These are phyloP conservation scores for Heliothis subflexa DNA, from an alignment of 1,140 invertebrate genomes.

Conservation along the genomic window DNA sequence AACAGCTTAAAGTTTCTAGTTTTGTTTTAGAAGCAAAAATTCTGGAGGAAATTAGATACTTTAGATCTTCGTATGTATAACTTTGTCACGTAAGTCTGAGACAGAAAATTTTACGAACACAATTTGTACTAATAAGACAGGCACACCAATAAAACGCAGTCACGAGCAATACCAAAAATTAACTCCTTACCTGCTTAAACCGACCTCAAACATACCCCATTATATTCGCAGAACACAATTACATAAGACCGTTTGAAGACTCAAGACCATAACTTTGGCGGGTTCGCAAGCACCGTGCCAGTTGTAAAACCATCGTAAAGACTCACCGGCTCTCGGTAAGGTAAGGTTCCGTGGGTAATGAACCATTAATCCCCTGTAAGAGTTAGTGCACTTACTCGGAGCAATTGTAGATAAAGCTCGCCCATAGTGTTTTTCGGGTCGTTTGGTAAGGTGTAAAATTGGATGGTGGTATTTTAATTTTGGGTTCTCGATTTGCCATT, in stretches of 20 bases:
- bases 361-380: conserved; percentile 42
- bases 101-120: too few relatives aligned
- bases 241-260: conserved; percentile 28
- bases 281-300: conserved; percentile 4
- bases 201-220: conserved; percentile 15
- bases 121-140: too few relatives aligned
- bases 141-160: background rate
- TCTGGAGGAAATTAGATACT: too few relatives aligned
- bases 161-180: background rate
- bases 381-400: conserved; percentile 39
- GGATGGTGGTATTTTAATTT: background rate
- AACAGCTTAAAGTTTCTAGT: too few relatives aligned
- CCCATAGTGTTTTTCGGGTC: conserved; percentile 21
- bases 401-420: conserved; percentile 30
- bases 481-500: background rate
- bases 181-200: background rate
- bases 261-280: conserved; percentile 25
- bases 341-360: conserved; percentile 12
- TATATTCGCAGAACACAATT: conserved; percentile 45
- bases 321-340: conserved; percentile 11
- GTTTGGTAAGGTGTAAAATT: conserved; percentile 12
- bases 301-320: conserved; percentile 47
- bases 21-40: too few relatives aligned
- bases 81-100: too few relatives aligned
- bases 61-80: too few relatives aligned